phyloP scores from a whole-genome alignment of 2,113 vertebrate genomes.

The Sapayoa aenigma region DNA sequence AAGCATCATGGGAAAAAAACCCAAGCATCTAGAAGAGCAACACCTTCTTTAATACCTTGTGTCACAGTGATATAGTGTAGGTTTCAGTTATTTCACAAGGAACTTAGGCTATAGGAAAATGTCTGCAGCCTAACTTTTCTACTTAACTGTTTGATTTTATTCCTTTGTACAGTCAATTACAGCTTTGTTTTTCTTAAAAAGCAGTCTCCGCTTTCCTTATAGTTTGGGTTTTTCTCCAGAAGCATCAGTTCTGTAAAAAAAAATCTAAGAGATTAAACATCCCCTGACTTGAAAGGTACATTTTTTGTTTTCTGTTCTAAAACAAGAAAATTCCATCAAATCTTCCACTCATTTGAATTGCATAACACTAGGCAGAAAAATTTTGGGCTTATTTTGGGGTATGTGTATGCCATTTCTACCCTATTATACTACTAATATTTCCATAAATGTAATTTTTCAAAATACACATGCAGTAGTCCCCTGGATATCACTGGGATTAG shows the following conservation, averaged over 20 bases:
- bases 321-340: background rate
- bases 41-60: background rate
- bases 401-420: background rate
- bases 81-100: background rate
- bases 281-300: background rate
- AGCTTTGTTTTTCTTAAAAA: background rate
- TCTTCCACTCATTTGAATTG: background rate
- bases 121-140: background rate
- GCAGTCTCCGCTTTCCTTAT: background rate
- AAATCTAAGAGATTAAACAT: background rate
- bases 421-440: background rate
- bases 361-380: background rate
- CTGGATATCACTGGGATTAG: no score
- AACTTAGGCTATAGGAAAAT: background rate
- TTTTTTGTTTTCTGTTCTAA: background rate
- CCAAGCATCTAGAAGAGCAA: background rate
- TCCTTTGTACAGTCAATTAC: background rate
- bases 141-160: background rate
- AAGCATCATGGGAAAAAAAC: background rate
- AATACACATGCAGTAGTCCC: no score
- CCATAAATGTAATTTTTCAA: background rate
- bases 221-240: no score
- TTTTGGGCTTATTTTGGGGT: background rate
- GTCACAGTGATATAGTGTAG: no score
- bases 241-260: background rate